Evolutionary conservation across 2,113 vertebrate genomes (phyloP).

Genomic region (Picathartes gymnocephalus): DNA sequence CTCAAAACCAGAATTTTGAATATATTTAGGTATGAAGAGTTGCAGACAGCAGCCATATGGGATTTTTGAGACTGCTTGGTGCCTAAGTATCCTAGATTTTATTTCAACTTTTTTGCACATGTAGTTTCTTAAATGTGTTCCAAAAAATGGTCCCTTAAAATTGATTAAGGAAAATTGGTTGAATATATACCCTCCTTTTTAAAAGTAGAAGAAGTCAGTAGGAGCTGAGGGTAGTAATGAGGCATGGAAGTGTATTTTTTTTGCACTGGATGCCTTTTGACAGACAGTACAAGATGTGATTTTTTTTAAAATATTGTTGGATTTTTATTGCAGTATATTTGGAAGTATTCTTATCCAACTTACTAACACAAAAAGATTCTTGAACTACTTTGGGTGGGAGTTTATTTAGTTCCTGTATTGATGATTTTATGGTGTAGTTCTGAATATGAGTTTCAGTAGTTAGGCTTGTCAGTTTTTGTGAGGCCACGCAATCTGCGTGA

Average conservation of each 20-base stretch:
- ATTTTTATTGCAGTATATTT: not conserved
- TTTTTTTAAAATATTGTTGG: not conserved
- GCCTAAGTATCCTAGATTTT: not conserved
- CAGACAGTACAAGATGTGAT: not conserved
- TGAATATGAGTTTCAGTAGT: not conserved
- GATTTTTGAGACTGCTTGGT: not conserved
- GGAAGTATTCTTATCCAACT: not conserved
- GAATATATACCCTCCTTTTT: not conserved
- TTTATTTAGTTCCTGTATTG: not conserved
- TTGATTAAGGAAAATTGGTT: not conserved
- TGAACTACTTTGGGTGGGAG: not conserved
- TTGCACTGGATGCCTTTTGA: not conserved
- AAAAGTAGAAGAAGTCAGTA: not conserved
- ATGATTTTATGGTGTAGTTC: not conserved
- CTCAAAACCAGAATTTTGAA: not conserved
- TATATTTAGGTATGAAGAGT: not conserved
- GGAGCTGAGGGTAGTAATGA: not conserved
- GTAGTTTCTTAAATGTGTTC: not conserved
- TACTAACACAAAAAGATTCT: not conserved
- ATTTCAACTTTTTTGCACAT: not conserved
- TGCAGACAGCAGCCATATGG: not conserved
- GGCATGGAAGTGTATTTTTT: not conserved
- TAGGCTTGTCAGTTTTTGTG: not conserved
- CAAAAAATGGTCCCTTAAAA: not conserved
- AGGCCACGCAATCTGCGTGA: rapidly evolving